Percentiles rank a stretch among this genome's conserved stretches.
Evolutionary conservation across 2,797 vertebrate species (phyloP).

Genomic region (Xenentodon cancila): DNA sequence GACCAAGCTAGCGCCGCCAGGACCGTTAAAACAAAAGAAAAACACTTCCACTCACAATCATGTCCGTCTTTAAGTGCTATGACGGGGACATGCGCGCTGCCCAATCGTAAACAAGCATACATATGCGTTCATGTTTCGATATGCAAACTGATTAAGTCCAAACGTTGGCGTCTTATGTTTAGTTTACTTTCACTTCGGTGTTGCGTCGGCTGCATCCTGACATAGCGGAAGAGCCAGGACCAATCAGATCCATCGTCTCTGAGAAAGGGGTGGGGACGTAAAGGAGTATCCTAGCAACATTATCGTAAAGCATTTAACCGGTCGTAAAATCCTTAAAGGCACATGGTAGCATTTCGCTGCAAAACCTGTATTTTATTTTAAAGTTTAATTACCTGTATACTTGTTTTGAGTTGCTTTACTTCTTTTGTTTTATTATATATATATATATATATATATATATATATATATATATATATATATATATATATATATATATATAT

Average conservation of each 20-base stretch:
- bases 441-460: too few relatives aligned
- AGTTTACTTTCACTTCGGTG: conserved; percentile 37
- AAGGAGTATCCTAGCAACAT: conserved; percentile 21
- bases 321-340: conserved; percentile 40
- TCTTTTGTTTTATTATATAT: too few relatives aligned
- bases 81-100: conserved; percentile 11
- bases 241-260: conserved; percentile 31
- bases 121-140: not conserved
- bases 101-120: conserved; percentile 15
- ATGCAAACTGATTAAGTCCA: not conserved
- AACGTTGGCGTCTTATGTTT: conserved; percentile 16
- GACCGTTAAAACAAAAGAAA: conserved; percentile 16
- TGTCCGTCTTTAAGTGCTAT: conserved; percentile 18
- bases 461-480: too few relatives aligned
- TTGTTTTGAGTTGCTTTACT: too few relatives aligned
- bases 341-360: not conserved
- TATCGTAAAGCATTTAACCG: too few relatives aligned
- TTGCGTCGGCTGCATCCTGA: conserved; percentile 30
- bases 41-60: conserved; percentile 61
- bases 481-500: too few relatives aligned
- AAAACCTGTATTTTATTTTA: too few relatives aligned
- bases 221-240: conserved; percentile 15
- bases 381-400: too few relatives aligned
- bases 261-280: conserved; percentile 30
- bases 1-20: conserved; percentile 18